Conservation (phyloP, 1,140 invertebrate species). For the Heterodera schachtii region DNA sequence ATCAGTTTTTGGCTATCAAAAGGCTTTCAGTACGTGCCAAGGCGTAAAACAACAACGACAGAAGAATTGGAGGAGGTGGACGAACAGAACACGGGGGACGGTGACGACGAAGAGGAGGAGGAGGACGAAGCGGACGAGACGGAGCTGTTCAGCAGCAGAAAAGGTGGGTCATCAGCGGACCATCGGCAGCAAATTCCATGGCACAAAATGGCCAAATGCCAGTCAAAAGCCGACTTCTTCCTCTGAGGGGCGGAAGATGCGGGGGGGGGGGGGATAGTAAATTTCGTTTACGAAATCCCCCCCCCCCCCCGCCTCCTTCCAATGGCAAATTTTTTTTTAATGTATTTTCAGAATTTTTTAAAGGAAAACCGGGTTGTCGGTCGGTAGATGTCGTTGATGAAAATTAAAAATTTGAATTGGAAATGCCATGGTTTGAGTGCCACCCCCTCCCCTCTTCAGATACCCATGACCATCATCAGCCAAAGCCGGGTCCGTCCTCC, state of each 20-base stretch:
- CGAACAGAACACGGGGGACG: neutral
- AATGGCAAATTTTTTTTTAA: too few relatives aligned
- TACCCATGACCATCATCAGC: neutral
- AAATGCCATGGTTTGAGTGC: neutral
- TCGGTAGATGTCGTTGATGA: neutral
- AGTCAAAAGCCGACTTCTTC: too few relatives aligned
- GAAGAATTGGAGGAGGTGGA: neutral
- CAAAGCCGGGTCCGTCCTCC: neutral
- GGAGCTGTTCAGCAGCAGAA: neutral
- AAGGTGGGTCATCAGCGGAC: too few relatives aligned
- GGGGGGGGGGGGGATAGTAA: too few relatives aligned
- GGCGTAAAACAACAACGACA: neutral
- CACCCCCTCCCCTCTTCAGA: neutral
- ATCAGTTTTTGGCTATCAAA: too few relatives aligned
- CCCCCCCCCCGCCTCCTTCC: too few relatives aligned
- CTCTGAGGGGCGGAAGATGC: too few relatives aligned
- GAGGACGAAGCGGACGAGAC: slow-evolving; percentile 15
- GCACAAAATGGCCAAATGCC: too few relatives aligned
- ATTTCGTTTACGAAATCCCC: too few relatives aligned
- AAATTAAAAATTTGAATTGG: neutral
- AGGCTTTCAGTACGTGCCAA: slow-evolving; percentile 4
- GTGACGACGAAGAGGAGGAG: slow-evolving; percentile 6
- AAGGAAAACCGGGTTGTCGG: too few relatives aligned
- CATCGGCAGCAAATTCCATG: too few relatives aligned
- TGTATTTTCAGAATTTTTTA: too few relatives aligned